Conservation (phyloP, 1,140 invertebrate species). For the Mya arenaria region DNA sequence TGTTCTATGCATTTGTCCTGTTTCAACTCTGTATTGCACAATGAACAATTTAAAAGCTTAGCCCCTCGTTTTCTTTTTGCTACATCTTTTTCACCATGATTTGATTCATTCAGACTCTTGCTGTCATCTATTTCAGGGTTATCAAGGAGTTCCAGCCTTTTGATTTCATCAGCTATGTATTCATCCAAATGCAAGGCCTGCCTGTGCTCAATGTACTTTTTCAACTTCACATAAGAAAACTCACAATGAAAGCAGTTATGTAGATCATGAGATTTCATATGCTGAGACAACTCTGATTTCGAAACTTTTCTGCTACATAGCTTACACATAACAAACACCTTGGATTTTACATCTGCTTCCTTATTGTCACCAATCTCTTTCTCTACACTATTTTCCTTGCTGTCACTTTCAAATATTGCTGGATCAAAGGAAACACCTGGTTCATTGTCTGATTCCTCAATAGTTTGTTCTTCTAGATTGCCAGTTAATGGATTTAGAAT, state of each 20-base stretch:
- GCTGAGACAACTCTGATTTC: slow-evolving; percentile 20
- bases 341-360: slow-evolving; percentile 24
- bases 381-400: background rate
- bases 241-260: slow-evolving; percentile 37
- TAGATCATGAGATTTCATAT: slow-evolving; percentile 34
- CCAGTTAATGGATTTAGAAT: slow-evolving; percentile 50
- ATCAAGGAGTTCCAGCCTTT: slow-evolving; percentile 1
- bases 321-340: slow-evolving; percentile 24
- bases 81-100: slow-evolving; percentile 4
- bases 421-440: background rate
- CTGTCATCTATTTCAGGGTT: background rate
- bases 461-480: slow-evolving; percentile 45
- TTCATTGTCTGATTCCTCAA: slow-evolving; percentile 43
- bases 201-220: slow-evolving; percentile 10
- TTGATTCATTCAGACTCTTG: background rate
- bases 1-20: slow-evolving; percentile 48
- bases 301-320: slow-evolving; percentile 33
- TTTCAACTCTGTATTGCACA: slow-evolving; percentile 37
- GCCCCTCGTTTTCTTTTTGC: slow-evolving; percentile 31
- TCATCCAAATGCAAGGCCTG: slow-evolving; percentile 24
- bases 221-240: slow-evolving; percentile 27
- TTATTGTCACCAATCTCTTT: background rate
- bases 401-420: slow-evolving; percentile 11
- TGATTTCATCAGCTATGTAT: slow-evolving; percentile 34
- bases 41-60: slow-evolving; percentile 40